These are phyloP conservation scores for Chunga burmeisteri DNA, from an alignment of 2,113 vertebrate species.

Conservation along the genomic window DNA sequence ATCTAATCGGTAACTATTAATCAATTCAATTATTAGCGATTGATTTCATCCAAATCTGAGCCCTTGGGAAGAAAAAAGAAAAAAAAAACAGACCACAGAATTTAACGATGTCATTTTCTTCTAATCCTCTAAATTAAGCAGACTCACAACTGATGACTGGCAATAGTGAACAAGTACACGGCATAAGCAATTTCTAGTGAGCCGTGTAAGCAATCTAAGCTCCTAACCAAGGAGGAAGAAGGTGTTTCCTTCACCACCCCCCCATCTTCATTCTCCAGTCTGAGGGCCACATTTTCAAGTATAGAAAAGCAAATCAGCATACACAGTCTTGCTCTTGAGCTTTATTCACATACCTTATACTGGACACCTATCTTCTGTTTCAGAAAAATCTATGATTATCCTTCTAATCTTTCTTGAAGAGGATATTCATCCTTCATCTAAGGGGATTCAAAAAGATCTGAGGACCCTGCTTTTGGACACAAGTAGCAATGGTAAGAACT, in stretches of 20 bases:
- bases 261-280: neutral
- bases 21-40: neutral
- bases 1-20: neutral
- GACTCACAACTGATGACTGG: neutral
- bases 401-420: constrained; percentile 21
- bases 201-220: neutral
- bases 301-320: neutral
- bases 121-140: neutral
- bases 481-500: neutral
- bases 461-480: neutral
- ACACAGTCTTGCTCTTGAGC: neutral
- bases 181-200: neutral
- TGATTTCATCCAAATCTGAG: neutral
- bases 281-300: neutral
- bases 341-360: neutral
- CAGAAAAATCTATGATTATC: constrained; percentile 34
- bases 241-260: too few relatives aligned
- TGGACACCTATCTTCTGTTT: neutral
- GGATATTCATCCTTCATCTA: neutral
- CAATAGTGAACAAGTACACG: neutral
- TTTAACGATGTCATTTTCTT: neutral
- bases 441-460: neutral
- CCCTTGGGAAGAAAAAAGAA: neutral
- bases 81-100: neutral
- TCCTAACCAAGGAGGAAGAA: neutral